Conservation (phyloP, 1,140 invertebrate genomes). For the Drosophila busckii region DNA sequence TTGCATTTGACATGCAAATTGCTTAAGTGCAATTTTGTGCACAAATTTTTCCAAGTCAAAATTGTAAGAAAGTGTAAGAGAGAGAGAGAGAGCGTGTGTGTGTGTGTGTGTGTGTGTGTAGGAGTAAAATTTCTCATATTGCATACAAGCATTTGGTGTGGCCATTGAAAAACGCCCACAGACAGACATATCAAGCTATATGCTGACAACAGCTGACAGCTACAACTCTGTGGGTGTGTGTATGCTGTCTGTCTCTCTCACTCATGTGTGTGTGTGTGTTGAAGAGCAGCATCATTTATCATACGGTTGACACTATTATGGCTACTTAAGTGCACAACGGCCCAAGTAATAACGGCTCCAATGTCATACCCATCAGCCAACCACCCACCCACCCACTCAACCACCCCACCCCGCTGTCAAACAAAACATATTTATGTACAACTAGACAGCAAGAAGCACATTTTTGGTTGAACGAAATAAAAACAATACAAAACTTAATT, state of each 20-base stretch:
- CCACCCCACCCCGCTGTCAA: background rate
- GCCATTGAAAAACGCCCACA: constrained; percentile 19
- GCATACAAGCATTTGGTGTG: constrained; percentile 48
- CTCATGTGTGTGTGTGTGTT: constrained; percentile 7
- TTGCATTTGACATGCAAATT: constrained; percentile 49
- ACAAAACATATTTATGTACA: background rate
- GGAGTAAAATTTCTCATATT: constrained; percentile 38
- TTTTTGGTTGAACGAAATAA: no score
- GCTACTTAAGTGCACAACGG: constrained; percentile 48
- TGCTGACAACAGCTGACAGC: no score
- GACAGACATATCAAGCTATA: background rate
- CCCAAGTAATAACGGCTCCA: constrained; percentile 37
- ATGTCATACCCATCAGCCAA: background rate
- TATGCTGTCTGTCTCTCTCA: background rate
- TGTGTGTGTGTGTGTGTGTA: no score
- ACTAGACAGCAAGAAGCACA: constrained; percentile 8
- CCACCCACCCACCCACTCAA: background rate
- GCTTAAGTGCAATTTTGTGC: constrained; percentile 38
- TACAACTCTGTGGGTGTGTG: background rate
- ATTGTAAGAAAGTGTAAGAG: no score
- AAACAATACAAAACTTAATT: constrained; percentile 45
- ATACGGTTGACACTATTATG: constrained; percentile 48
- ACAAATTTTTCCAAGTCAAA: constrained; percentile 32
- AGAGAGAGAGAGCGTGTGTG: no score
- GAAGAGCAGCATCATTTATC: constrained; percentile 46